Base-by-base conservation (phyloP, 2,113 vertebrate genomes). In the Dinomys branickii region DNA sequence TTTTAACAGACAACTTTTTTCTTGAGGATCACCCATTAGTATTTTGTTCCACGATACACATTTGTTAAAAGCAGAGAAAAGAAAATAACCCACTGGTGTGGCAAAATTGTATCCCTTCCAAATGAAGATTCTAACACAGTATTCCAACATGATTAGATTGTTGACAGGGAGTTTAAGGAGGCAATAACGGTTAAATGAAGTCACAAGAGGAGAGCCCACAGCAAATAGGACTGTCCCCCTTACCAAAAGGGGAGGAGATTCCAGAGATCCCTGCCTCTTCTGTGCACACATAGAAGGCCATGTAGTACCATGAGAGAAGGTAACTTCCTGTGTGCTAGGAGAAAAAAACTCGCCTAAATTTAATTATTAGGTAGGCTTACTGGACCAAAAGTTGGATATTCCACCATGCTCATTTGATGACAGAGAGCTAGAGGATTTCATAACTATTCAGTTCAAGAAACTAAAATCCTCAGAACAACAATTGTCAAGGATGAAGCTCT, bases 251-350 rank as follows among this genome's bases (percentile, higher is more conserved):
- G n/a, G n/a, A 44, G 41, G 47, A 80, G 8, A 56, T 16, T 47
- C 14, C 26, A 71, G 19, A 38, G 17, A 22, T 26, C 38, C 41
- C 14, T 85, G 19, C 9, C 24, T 7, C 1, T 50, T 54, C 28
- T 38, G 0, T 58, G 83, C 30, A n/a, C 28, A 38, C 41, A 38
- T 1, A 5, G n/a, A 56, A 75, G 8, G 2, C 24, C 10, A 6
- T 6, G 7, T 24, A 71, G 44, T 10, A 14, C 41, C 14, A 3
- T 30, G 5, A 4, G 33, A 88, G 47, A 81, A 83, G 8, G 16
- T 2, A 1, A 11, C 35, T 11, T 4, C 35, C 28, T 20, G 5
- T 8, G 22, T 22, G 3, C 11, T 22, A 78, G 41, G 1, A 58
- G 33, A 44, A n/a, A 22, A 30, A n/a, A 38, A 41, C 26, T 75